Evolutionary conservation across 2,888 invertebrate species (phyloP), one percentile per base, ranked within the genome.

Genomic region (Fragum fragum): DNA sequence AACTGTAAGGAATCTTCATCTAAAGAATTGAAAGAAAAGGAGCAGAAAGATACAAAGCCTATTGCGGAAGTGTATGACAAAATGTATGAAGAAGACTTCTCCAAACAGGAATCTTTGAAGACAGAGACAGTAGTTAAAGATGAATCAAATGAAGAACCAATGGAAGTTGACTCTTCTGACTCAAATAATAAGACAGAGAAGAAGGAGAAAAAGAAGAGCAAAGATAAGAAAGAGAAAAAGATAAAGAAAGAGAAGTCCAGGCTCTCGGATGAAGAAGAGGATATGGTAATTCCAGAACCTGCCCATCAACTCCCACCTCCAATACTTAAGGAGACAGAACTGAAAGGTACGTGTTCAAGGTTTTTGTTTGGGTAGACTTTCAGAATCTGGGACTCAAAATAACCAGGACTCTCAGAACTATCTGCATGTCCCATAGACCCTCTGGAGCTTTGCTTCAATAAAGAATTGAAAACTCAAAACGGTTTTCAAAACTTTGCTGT

Each of bases 211-310:
- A 81, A 81, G 72, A 86, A 73, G 57, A 79, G 72, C 52, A 86
- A 79, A 53, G 78, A 85, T 7, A 76, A 73, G 72, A 71, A 78
- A 32, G 53, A 66, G 11, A 72, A 86, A 72, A 81, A 80, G 73
- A 53, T 47, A 11, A 77, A 79, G 47, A 75, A 76, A 26, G 71
- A 84, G 59, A 77, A 70, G 11, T 71, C 76, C 29, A 83, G 75
- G 29, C 63, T 72, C n/a, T 26, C 32, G 14, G 79, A 87, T 23
- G 82, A 85, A 21, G 55, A 73, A 21, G 77, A 73, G 16, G 59
- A 73, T 96, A 57, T 52, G 68, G n/a, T 68, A 5, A 21, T 52
- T 18, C 47, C 61, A 47, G 42, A 39, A 61, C 36, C 68, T 14
- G 47, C 71, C 9, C 71, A 36, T 68, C 21, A 66, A 23, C 80